Base-by-base conservation (phyloP, 2,797 vertebrate genomes). In the Carduelis carduelis region DNA sequence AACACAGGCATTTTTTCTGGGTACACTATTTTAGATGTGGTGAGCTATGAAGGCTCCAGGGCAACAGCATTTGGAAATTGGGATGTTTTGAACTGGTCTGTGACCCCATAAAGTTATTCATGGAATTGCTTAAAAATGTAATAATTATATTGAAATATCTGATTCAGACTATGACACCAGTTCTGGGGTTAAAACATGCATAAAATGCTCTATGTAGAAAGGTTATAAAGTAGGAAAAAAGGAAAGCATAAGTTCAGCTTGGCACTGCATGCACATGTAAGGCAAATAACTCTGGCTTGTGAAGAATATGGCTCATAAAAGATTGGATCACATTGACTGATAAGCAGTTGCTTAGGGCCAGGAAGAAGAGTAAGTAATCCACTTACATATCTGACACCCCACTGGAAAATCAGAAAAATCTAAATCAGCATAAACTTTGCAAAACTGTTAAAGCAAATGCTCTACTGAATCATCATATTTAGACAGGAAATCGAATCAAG, bases 301-400 rank as follows among this genome's bases (percentile, higher is more conserved):
- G 34, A 93, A 18, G 60, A 92, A 80, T 52, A 53, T 5, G 26
- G 56, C 46, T 92, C 57, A 71, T 55, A 76, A 92, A 81, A 83
- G 39, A 37, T 78, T 79, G 55, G 65, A 80, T 87, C 78, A 61
- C 53, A 87, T 0, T 49, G 69, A 74, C 66, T 80, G 87, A 88
- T 61, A 78, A 93, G 92, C 46, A 90, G 68, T 59, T 94, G 82
- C 68, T 95, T 65, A 81, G 61, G 43, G 69, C 44, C 91, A 91
- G 69, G 52, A 85, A 69, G 61, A 71, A 28, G 21, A 81, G 21
- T 34, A 86, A 80, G 43, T 7, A 66, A 49, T 35, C 46, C 37
- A 71, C 4, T 43, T 53, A 35, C 8, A 34, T 7, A 27, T 59
- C 61, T 72, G 55, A 66, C 14, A 77, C 6, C 17, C 61, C 55